Percentiles rank a stretch among this genome's conserved stretches.
Conservation (phyloP, 2,888 invertebrate species). For the Hirtodrosophila trivittata region DNA sequence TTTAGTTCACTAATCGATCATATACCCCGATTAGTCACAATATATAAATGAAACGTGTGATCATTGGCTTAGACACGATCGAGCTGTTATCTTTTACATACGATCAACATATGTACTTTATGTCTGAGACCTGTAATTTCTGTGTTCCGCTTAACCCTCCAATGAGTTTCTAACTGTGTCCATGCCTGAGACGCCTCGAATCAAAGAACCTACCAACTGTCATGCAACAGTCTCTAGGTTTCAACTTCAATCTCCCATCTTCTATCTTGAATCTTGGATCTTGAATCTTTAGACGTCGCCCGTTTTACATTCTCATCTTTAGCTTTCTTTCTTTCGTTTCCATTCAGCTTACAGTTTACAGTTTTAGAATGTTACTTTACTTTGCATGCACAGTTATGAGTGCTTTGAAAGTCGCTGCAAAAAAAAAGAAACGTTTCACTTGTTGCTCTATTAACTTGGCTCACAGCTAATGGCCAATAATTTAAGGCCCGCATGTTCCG, state of each 20-base stretch:
- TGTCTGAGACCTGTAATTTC: no score
- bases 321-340: not conserved
- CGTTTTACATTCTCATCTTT: conserved; percentile 7
- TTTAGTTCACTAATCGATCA: conserved; percentile 20
- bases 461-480: conserved; percentile 47
- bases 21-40: conserved; percentile 38
- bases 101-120: no score
- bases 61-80: no score
- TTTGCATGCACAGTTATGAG: conserved; percentile 70
- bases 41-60: conserved; percentile 21
- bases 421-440: conserved; percentile 46
- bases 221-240: conserved; percentile 13
- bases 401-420: conserved; percentile 21
- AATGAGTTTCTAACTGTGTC: conserved; percentile 4
- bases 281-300: not conserved
- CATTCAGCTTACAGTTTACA: conserved; percentile 46
- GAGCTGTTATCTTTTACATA: no score
- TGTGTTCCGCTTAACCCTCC: no score
- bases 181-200: conserved; percentile 4
- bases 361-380: conserved; percentile 53
- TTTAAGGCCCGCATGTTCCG: conserved; percentile 48
- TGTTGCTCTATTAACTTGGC: conserved; percentile 73
- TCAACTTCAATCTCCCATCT: not conserved
- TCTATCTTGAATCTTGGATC: not conserved
- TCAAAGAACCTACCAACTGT: conserved; percentile 29